Conservation (phyloP, 92 coral and sea anemone species). For the Zoanthus sociatus region DNA sequence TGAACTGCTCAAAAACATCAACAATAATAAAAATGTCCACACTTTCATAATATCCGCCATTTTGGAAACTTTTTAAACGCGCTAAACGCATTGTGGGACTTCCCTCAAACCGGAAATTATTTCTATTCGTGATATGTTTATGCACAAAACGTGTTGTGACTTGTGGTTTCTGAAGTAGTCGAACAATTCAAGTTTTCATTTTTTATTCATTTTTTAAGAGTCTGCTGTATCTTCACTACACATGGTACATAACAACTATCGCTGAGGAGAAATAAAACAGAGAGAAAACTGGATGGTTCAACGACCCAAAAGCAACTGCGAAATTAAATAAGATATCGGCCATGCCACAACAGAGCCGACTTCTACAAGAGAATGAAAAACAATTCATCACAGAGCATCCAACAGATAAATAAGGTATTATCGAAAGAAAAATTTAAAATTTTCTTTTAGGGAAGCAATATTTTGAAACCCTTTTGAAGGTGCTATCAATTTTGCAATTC, state of each 20-base stretch:
- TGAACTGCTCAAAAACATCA: slow-evolving; percentile 38
- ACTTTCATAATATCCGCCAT: slow-evolving; percentile 51
- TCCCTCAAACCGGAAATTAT: slow-evolving; percentile 18
- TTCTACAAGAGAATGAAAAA: slow-evolving; percentile 23
- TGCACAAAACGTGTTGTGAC: slow-evolving; percentile 31
- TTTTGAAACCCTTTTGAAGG: not conserved
- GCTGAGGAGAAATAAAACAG: not conserved
- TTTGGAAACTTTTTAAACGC: not conserved
- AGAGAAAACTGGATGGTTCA: not conserved
- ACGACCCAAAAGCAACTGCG: not conserved
- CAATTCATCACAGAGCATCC: not conserved
- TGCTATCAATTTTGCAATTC: not conserved
- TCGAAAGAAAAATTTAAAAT: not conserved
- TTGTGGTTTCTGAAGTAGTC: not conserved
- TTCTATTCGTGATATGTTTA: not conserved
- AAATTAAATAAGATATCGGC: not conserved
- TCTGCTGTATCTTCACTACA: not conserved
- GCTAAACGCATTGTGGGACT: slow-evolving; percentile 13
- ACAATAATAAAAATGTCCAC: slow-evolving; percentile 30
- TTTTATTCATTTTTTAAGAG: not conserved
- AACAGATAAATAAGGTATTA: slow-evolving; percentile 25
- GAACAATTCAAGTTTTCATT: not conserved
- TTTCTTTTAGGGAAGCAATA: not conserved
- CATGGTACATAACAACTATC: not conserved
- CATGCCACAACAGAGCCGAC: slow-evolving; percentile 24